Evolutionary conservation across 2,888 invertebrate genomes (phyloP), one percentile per base, ranked within the genome.

Genomic region (Erebia palarica): DNA sequence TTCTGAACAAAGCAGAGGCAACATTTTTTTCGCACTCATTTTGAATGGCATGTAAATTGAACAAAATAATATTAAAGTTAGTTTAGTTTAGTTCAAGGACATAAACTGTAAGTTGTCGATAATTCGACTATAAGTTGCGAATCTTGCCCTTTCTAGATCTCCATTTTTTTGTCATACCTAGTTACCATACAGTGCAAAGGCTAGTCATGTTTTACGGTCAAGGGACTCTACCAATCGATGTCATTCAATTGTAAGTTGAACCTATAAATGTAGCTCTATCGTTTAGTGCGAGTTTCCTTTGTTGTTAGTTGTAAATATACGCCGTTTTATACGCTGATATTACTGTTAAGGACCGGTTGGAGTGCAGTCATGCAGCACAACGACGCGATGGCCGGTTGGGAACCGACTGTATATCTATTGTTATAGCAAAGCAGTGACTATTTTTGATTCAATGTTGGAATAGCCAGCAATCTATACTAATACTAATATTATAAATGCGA

Each of bases 331-430:
- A 68, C 71, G 65, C 65, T 42, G 66, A 42, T 68, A 68, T 58
- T 63, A 65, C 65, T 63, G 61, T 65, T 78, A 77, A 76, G 78
- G 80, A 86, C 84, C 85, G 86, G 85, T 85, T 84, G 82, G 81
- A 59, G 69, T 82, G 86, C 84, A 86, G 86, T 86, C 83, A 84
- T 81, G 81, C 82, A 81, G 79, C 78, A 79, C 78, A 76, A 65
- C 64, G 75, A 70, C 77, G 78, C 64, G 75, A 70, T 77, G 78
- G 72, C 75, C 70, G 65, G 18, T 67, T 47, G 47, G 55, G 61
- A 59, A 73, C 60, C 65, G 14, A 21, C 63, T 49, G 21, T 67
- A 53, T 36, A 65, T 27, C 27, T 47, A 55, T 67, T 70, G 60
- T 66, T 69, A 44, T 58, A 57, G 57, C 63, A 66, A 63, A 63